Conservation (phyloP, 1,140 invertebrate genomes). For the Augochlora pura region DNA sequence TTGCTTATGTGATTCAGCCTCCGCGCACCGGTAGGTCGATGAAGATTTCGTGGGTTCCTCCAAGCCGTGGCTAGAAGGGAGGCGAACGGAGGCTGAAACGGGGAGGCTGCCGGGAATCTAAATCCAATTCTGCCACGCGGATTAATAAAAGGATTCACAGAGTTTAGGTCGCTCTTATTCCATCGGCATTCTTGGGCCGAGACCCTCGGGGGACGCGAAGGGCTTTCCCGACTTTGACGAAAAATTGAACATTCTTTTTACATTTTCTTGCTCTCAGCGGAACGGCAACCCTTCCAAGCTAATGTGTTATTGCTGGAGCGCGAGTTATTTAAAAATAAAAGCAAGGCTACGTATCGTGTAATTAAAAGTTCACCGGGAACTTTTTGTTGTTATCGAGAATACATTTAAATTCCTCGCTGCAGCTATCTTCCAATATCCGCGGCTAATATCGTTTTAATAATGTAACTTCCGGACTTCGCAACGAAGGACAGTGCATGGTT, state of each 20-base stretch:
- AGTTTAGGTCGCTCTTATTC: conserved; percentile 77
- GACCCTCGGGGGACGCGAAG: conserved; percentile 9
- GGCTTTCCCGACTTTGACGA: background rate
- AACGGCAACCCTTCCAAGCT: background rate
- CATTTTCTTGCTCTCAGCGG: no score
- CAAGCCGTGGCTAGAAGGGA: background rate
- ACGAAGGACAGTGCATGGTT: conserved; percentile 38
- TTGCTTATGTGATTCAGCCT: conserved; percentile 4
- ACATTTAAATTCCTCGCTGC: conserved; percentile 33
- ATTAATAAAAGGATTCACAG: conserved; percentile 78
- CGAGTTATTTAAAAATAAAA: background rate
- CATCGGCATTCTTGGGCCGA: conserved; percentile 69
- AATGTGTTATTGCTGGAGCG: background rate
- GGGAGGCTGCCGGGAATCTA: conserved; percentile 58
- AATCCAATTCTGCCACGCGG: conserved; percentile 76
- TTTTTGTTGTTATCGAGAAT: conserved; percentile 39
- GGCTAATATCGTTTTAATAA: conserved; percentile 51
- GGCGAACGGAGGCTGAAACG: conserved; percentile 36
- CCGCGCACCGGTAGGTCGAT: background rate
- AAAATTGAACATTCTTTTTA: no score
- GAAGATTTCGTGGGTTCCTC: conserved; percentile 24
- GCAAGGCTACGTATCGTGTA: background rate
- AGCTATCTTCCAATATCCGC: conserved; percentile 27
- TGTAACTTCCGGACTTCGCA: conserved; percentile 36
- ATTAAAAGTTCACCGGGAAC: conserved; percentile 32